A percentile compares a stretch with the other conserved stretches of the same genome.
phyloP scores from a whole-genome alignment of 2,797 vertebrate genomes.

The Muscicapa comitata region DNA sequence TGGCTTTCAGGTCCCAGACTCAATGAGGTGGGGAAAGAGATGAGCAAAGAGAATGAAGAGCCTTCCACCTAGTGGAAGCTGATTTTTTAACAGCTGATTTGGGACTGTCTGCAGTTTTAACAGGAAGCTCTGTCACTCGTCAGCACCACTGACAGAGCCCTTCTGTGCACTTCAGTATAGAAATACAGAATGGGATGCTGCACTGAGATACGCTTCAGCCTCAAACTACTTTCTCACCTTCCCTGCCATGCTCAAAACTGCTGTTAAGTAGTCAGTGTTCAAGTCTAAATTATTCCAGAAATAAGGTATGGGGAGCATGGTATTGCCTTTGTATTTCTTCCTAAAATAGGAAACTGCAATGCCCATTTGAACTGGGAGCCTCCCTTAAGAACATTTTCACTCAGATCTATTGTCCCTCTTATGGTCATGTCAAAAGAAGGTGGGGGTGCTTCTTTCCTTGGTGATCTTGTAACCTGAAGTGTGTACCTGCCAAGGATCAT shows the following conservation, averaged over 20 bases:
- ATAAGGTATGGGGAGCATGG: neutral
- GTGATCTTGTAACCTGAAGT: neutral
- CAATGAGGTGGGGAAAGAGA: neutral
- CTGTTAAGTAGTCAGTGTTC: neutral
- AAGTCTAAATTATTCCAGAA: neutral
- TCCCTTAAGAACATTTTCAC: neutral
- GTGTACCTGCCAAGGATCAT: neutral
- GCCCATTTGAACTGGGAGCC: neutral
- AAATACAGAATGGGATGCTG: neutral
- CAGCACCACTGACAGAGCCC: neutral
- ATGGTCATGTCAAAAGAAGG: neutral
- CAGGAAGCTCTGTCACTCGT: accelerated
- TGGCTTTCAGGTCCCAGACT: neutral
- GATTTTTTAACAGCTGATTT: neutral
- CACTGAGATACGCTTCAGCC: accelerated
- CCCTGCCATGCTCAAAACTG: neutral
- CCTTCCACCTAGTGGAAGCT: neutral
- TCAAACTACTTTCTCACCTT: neutral
- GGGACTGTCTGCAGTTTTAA: neutral
- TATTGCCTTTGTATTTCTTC: neutral
- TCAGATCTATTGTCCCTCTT: neutral
- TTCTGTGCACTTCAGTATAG: neutral
- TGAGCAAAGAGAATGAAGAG: neutral
- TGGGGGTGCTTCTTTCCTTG: neutral
- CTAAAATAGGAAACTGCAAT: neutral